These are phyloP conservation scores for Phengaris alcon DNA, from an alignment of 2,888 invertebrate species.

Conservation along the genomic window DNA sequence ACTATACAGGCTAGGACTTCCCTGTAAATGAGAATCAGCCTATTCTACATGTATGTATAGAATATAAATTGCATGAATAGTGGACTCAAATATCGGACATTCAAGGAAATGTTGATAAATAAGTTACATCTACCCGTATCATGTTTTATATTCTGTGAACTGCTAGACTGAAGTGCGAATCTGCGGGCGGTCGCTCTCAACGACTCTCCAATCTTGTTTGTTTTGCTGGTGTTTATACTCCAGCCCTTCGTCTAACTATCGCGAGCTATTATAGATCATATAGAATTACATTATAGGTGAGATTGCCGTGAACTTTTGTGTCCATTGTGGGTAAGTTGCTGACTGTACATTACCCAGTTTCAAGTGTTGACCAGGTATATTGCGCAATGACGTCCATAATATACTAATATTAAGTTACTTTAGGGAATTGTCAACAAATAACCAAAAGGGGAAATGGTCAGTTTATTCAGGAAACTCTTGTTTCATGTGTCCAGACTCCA, in stretches of 20 bases:
- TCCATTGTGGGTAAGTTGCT: neutral
- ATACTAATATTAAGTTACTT: slow-evolving; percentile 44
- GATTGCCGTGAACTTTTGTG: slow-evolving; percentile 20
- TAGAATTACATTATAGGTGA: neutral
- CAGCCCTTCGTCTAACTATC: slow-evolving; percentile 10
- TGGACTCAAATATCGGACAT: neutral
- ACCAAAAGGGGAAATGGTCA: slow-evolving; percentile 2
- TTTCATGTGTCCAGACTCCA: neutral
- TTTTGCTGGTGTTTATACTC: slow-evolving; percentile 58
- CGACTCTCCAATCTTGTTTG: slow-evolving; percentile 51
- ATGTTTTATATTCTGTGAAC: slow-evolving; percentile 43
- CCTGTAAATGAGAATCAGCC: no score
- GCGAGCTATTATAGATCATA: slow-evolving; percentile 33
- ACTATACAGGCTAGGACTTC: no score
- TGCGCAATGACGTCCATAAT: slow-evolving; percentile 43
- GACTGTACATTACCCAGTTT: slow-evolving; percentile 36
- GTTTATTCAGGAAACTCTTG: neutral
- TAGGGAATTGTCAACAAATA: slow-evolving; percentile 33
- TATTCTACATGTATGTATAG: no score
- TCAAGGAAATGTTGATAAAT: neutral
- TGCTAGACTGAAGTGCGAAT: slow-evolving; percentile 55
- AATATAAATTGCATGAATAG: no score
- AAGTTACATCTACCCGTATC: slow-evolving; percentile 40
- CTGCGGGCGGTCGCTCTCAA: slow-evolving; percentile 60
- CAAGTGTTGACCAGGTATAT: slow-evolving; percentile 45